Evolutionary conservation across 2,113 vertebrate genomes (phyloP).

Genomic region (Apeltes quadracus): DNA sequence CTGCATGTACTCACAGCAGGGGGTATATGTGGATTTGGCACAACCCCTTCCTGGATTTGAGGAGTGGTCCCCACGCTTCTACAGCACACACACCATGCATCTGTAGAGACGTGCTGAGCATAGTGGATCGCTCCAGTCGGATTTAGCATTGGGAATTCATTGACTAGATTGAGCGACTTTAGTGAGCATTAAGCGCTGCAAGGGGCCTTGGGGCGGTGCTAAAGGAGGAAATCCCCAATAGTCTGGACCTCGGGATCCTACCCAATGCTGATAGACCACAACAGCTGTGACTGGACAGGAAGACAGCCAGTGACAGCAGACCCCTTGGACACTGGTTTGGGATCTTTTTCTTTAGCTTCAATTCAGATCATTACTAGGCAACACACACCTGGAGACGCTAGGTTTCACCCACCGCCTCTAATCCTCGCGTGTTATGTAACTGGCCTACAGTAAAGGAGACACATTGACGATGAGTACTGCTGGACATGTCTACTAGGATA

Average conservation of each 20-base stretch:
- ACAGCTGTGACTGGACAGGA: not conserved
- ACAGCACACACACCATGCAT: slow-evolving; percentile 23
- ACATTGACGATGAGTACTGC: slow-evolving; percentile 6
- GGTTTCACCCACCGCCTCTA: slow-evolving; percentile 15
- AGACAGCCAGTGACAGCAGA: not conserved
- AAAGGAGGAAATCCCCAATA: not conserved
- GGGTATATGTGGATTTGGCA: slow-evolving; percentile 11
- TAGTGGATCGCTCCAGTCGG: not conserved
- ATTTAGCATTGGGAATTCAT: slow-evolving; percentile 16
- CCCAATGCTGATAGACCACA: not conserved
- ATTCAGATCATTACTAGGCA: not conserved
- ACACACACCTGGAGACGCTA: not conserved
- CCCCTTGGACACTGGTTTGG: not conserved
- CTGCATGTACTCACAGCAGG: slow-evolving; percentile 5
- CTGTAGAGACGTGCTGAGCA: not conserved
- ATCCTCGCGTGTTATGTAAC: slow-evolving; percentile 34
- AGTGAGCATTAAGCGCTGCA: not conserved
- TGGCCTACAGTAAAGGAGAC: slow-evolving; percentile 13
- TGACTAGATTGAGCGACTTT: not conserved
- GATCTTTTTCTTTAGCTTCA: not conserved
- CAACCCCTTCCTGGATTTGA: slow-evolving; percentile 4
- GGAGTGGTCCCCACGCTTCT: slow-evolving; percentile 11
- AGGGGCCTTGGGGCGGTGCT: not conserved
- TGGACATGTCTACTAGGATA: slow-evolving; percentile 18
- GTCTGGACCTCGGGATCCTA: not conserved